phyloP scores from a whole-genome alignment of 2,113 vertebrate genomes.

The Brachyhypopomus gauderio region DNA sequence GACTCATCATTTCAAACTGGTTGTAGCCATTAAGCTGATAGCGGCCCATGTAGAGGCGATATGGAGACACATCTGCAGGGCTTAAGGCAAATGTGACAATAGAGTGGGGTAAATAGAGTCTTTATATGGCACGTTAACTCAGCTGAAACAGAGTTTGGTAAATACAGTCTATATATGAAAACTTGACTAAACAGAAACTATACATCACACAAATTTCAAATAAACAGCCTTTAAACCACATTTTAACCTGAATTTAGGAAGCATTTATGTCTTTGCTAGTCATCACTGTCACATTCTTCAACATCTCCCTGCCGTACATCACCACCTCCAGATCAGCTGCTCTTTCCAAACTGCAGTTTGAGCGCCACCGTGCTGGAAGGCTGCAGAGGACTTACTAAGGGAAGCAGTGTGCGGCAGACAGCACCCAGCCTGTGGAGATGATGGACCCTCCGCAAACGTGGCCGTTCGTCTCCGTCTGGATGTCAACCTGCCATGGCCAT shows the following conservation, averaged over 20 bases:
- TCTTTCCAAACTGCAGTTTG: too few species aligned
- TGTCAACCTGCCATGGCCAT: slow-evolving; percentile 87
- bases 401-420: slow-evolving; percentile 74
- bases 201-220: too few species aligned
- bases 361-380: neutral
- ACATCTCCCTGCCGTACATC: too few species aligned
- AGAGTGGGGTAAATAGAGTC: neutral
- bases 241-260: too few species aligned
- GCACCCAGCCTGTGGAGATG: slow-evolving; percentile 71
- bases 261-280: too few species aligned
- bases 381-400: slow-evolving; percentile 44
- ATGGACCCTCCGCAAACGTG: slow-evolving; percentile 73
- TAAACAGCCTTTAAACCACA: too few species aligned
- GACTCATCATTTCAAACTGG: slow-evolving; percentile 28
- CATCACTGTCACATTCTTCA: too few species aligned
- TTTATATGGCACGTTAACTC: neutral
- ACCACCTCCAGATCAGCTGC: too few species aligned
- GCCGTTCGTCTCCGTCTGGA: slow-evolving; percentile 66
- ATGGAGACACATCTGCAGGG: slow-evolving; percentile 32
- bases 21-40: slow-evolving; percentile 42
- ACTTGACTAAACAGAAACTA: neutral
- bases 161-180: neutral
- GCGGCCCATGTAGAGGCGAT: slow-evolving; percentile 49
- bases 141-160: neutral
- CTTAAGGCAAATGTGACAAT: slow-evolving; percentile 1